Base-by-base conservation (phyloP, 1,140 invertebrate genomes). In the Zaprionus africanus region DNA sequence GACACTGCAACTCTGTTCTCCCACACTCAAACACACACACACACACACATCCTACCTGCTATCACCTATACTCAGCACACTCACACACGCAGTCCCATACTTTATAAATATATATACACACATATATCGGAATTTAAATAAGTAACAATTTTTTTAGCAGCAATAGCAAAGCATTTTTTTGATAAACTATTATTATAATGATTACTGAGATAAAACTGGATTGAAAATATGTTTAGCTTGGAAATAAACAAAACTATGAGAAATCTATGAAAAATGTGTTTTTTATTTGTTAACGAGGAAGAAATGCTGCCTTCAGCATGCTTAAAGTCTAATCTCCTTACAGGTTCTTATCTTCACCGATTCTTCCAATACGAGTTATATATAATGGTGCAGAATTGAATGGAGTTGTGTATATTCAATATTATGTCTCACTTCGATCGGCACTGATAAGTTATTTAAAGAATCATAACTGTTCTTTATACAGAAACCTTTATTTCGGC, bases 141-240 rank as follows among this genome's bases (percentile, higher is more conserved):
- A 78, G 72, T 79, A 70, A 71, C 49, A 59, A 63, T 51, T 76
- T 76, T 70, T 68, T 78, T 76, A 78, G 74, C 74, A 46, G 53
- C 77, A 79, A 76, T 71, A 71, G 60, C 72, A 62, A 76, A 82
- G 72, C 72, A 80, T 87, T 87, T 87, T 85, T 86, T 86, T 65
- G 60, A 73, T 59, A 73, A 82, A 66, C 46, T 71, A 78, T 76
- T 84, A 85, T 85, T 78, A 72, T 85, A 79, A 88, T 67, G 60
- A 83, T 59, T 79, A 79, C 78, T 80, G 68, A 80, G 76, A 34
- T 71, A 87, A 81, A 87, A 83, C 67, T 81, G 79, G 68, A 77
- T 82, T 72, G 49, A 73, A 64, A 66, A 79, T 81, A 85, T 59
- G 78, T 88, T 88, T 88, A 87, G 84, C 84, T 83, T 87, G 83